Evolutionary conservation across 2,113 vertebrate genomes (phyloP).

Genomic region (Nycticebus coucang): DNA sequence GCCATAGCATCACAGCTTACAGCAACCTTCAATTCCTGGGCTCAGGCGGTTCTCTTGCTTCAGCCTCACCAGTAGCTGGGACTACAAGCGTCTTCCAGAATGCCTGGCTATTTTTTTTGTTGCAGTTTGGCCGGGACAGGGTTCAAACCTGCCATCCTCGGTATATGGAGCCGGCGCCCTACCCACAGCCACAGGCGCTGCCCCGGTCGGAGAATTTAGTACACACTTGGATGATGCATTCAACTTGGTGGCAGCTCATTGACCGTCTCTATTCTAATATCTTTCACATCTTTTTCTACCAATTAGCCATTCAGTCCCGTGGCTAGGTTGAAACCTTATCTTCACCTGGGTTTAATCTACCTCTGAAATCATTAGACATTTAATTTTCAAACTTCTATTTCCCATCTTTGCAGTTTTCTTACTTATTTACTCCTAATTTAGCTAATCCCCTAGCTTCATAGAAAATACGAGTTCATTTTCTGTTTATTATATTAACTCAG

Average conservation of each 20-base stretch:
- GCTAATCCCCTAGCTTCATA: neutral
- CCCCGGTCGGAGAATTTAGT: neutral
- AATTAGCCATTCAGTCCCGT: neutral
- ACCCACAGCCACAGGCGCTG: too few species aligned
- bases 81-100: too few species aligned
- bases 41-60: too few species aligned
- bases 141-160: too few species aligned
- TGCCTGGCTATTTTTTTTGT: too few species aligned
- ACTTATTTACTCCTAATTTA: neutral
- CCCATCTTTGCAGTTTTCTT: neutral
- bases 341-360: neutral
- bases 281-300: neutral
- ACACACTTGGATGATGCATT: neutral
- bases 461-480: neutral
- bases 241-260: neutral
- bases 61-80: too few species aligned
- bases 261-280: neutral
- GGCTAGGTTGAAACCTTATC: neutral
- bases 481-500: neutral
- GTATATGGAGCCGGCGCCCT: too few species aligned
- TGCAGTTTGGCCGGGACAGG: too few species aligned
- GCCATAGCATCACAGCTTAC: too few species aligned
- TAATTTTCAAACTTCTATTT: conserved; percentile 19
- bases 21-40: too few species aligned
- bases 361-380: conserved; percentile 15